These are phyloP conservation scores for Dryocosmus kuriphilus DNA, from an alignment of 2,888 invertebrate genomes.

Conservation along the genomic window DNA sequence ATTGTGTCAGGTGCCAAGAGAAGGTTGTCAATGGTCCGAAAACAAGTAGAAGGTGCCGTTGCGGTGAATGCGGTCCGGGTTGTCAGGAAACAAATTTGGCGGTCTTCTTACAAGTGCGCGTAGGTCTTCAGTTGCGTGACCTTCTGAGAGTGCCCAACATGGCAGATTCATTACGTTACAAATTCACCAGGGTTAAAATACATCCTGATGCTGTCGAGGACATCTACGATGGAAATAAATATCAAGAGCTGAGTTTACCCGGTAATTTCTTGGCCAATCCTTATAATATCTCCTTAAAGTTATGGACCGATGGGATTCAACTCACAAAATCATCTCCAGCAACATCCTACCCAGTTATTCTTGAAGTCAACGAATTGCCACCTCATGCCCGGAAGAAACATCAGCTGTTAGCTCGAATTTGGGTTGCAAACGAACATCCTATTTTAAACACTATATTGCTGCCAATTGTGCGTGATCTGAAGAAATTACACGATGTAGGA, in stretches of 20 bases:
- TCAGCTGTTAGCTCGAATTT: constrained; percentile 46
- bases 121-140: neutral
- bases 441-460: constrained; percentile 29
- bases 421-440: constrained; percentile 47
- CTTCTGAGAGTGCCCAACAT: neutral
- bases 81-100: neutral
- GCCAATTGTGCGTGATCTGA: constrained; percentile 30
- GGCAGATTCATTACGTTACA: constrained; percentile 7
- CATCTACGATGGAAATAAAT: constrained; percentile 41
- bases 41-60: neutral
- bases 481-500: neutral
- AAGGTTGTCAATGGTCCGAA: neutral
- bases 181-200: constrained; percentile 14
- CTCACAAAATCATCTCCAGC: constrained; percentile 38
- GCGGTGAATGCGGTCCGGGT: neutral
- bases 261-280: constrained; percentile 38
- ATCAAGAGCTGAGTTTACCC: constrained; percentile 25
- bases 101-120: neutral
- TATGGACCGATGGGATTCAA: constrained; percentile 45
- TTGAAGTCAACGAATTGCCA: constrained; percentile 48
- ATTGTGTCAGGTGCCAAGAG: constrained; percentile 5
- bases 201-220: constrained; percentile 40
- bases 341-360: constrained; percentile 43
- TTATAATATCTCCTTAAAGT: constrained; percentile 47
- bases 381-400: constrained; percentile 44